Percentiles rank a stretch among this genome's conserved stretches.
phyloP scores from a whole-genome alignment of 2,888 invertebrate species.

The Sialis fuliginosa region DNA sequence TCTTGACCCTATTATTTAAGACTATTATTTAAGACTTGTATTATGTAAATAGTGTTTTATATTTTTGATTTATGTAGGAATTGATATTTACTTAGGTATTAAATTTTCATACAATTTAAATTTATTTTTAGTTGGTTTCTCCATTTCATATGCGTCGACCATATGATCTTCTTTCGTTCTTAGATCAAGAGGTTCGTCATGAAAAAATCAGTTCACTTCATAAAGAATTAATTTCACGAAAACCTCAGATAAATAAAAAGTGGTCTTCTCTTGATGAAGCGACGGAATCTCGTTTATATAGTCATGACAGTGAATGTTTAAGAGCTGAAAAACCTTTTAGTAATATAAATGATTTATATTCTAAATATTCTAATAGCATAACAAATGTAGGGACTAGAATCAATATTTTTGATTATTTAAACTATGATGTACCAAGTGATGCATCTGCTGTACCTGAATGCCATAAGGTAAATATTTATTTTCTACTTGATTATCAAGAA shows the following conservation, averaged over 20 bases:
- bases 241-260: constrained; percentile 40
- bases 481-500: constrained; percentile 9
- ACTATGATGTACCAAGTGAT: constrained; percentile 16
- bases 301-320: constrained; percentile 44
- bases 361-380: constrained; percentile 23
- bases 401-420: constrained; percentile 17
- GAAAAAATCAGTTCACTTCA: constrained; percentile 40
- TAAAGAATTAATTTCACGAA: constrained; percentile 41
- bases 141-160: constrained; percentile 54
- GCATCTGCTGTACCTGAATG: constrained; percentile 13
- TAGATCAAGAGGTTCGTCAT: constrained; percentile 57
- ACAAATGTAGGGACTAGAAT: constrained; percentile 37
- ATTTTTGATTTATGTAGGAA: not conserved
- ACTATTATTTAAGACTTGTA: constrained; percentile 1
- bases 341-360: constrained; percentile 43
- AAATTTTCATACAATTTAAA: constrained; percentile 4
- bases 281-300: constrained; percentile 36
- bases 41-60: not conserved
- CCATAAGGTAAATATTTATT: constrained; percentile 7
- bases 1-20: no score
- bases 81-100: not conserved
- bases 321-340: constrained; percentile 43
- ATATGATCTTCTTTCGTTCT: constrained; percentile 52
- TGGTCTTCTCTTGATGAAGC: constrained; percentile 38
- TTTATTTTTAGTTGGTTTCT: constrained; percentile 42